A percentile compares a stretch with the other conserved stretches of the same genome.
phyloP scores from a whole-genome alignment of 2,113 vertebrate species.

The Brachyistius frenatus region DNA sequence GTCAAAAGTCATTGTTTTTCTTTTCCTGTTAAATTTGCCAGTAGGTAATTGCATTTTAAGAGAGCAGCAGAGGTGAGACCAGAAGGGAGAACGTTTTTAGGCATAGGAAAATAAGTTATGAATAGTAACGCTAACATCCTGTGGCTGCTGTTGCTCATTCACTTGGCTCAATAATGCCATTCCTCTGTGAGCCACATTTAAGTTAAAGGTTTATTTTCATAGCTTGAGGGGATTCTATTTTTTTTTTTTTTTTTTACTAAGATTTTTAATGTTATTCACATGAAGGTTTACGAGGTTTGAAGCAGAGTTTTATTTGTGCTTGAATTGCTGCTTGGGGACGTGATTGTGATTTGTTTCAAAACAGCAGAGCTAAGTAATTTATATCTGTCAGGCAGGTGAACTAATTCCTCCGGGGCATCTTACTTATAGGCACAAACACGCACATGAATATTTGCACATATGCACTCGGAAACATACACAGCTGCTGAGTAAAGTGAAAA shows the following conservation, averaged over 20 bases:
- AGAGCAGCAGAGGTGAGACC: constrained; percentile 77
- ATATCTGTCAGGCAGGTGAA: constrained; percentile 65
- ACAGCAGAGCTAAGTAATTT: constrained; percentile 72
- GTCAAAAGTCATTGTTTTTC: constrained; percentile 78
- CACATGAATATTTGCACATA: constrained; percentile 56
- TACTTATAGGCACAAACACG: constrained; percentile 63
- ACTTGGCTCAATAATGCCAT: constrained; percentile 77
- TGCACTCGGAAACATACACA: constrained; percentile 28
- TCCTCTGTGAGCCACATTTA: constrained; percentile 79
- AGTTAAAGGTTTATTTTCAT: constrained; percentile 80
- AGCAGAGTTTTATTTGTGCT: constrained; percentile 64
- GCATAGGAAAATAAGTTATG: constrained; percentile 79
- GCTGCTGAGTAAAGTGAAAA: constrained; percentile 46
- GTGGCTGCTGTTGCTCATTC: constrained; percentile 80
- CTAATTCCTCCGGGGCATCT: constrained; percentile 54
- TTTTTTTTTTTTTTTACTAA: constrained; percentile 40
- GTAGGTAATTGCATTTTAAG: constrained; percentile 78
- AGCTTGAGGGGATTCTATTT: constrained; percentile 64
- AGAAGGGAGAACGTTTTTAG: constrained; percentile 76
- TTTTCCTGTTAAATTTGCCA: constrained; percentile 75
- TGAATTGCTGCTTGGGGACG: constrained; percentile 69
- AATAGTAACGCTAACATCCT: constrained; percentile 82
- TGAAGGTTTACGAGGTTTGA: constrained; percentile 66
- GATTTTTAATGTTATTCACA: constrained; percentile 73
- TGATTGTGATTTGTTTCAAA: constrained; percentile 75